These are phyloP conservation scores for Pseudoatta argentina DNA, from an alignment of 1,140 invertebrate genomes.

Conservation along the genomic window DNA sequence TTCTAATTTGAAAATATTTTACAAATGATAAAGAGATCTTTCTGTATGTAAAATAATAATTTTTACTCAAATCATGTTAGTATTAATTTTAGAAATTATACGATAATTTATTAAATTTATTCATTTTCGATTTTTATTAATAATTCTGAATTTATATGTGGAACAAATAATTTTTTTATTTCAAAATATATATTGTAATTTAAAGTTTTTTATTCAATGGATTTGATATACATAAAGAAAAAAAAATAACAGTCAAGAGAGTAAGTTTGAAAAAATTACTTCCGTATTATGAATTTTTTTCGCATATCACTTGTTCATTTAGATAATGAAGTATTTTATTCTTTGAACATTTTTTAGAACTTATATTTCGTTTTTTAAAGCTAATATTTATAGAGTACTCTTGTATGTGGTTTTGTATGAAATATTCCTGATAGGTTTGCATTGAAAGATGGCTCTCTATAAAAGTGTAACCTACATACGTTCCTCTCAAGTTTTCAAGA, in stretches of 20 bases:
- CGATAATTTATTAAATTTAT: background rate
- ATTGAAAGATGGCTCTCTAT: conserved; percentile 4
- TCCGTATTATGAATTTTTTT: conserved; percentile 33
- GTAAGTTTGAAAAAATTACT: conserved; percentile 52
- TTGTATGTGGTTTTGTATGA: conserved; percentile 11
- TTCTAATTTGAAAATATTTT: background rate
- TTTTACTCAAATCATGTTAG: background rate
- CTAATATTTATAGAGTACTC: background rate
- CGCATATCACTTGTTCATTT: conserved; percentile 29
- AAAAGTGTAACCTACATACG: conserved; percentile 18
- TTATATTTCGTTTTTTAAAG: background rate
- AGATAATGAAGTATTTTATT: conserved; percentile 9
- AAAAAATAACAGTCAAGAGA: conserved; percentile 7
- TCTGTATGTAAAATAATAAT: background rate
- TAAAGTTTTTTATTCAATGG: background rate
- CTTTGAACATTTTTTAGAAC: background rate
- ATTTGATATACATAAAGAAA: background rate
- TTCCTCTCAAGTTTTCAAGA: conserved; percentile 12
- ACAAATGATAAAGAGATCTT: background rate
- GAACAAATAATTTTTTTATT: background rate
- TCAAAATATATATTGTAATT: background rate
- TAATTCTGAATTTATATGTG: background rate
- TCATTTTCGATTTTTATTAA: background rate
- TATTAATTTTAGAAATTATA: background rate
- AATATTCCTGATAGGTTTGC: conserved; percentile 4